A percentile compares a stretch with the other conserved stretches of the same genome.
phyloP scores from a whole-genome alignment of 2,797 vertebrate genomes.

The Thalassophryne amazonica region DNA sequence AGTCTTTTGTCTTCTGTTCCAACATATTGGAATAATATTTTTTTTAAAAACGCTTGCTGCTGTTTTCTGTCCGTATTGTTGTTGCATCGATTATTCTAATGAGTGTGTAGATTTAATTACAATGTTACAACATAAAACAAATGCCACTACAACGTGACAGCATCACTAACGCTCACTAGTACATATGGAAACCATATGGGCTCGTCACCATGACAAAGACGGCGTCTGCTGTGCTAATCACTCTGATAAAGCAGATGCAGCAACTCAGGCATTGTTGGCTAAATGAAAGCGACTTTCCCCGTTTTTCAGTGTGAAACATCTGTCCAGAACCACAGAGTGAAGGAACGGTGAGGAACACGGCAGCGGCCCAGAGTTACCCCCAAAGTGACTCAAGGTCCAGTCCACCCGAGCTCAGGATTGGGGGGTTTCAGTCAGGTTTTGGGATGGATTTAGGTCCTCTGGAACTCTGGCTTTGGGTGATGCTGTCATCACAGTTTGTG shows the following conservation, averaged over 20 bases:
- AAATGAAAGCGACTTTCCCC: slow-evolving; percentile 49
- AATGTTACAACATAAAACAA: slow-evolving; percentile 35
- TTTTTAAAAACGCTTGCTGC: too few relatives aligned
- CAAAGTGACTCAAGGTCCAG: slow-evolving; percentile 40
- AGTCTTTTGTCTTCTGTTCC: too few relatives aligned
- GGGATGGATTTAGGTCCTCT: slow-evolving; percentile 53
- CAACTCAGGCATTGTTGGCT: slow-evolving; percentile 56
- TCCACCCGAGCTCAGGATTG: slow-evolving; percentile 63
- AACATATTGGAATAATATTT: too few relatives aligned
- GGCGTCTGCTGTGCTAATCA: slow-evolving; percentile 59
- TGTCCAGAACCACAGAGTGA: slow-evolving; percentile 35
- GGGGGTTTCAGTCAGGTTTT: slow-evolving; percentile 63
- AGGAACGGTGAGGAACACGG: slow-evolving; percentile 27
- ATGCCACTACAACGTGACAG: slow-evolving; percentile 44
- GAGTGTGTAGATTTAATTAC: slow-evolving; percentile 24
- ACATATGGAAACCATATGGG: slow-evolving; percentile 60
- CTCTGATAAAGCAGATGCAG: slow-evolving; percentile 59
- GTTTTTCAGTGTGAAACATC: slow-evolving; percentile 56
- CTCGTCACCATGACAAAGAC: slow-evolving; percentile 53
- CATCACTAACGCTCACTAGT: slow-evolving; percentile 39
- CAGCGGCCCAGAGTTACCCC: slow-evolving; percentile 50
- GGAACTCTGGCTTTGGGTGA: slow-evolving; percentile 36
- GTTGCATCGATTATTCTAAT: too few relatives aligned
- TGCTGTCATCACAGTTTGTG: slow-evolving; percentile 49
- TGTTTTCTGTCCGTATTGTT: too few relatives aligned